These are phyloP conservation scores for Parazoanthus darwini DNA, from an alignment of 92 coral and sea anemone species.

Conservation along the genomic window DNA sequence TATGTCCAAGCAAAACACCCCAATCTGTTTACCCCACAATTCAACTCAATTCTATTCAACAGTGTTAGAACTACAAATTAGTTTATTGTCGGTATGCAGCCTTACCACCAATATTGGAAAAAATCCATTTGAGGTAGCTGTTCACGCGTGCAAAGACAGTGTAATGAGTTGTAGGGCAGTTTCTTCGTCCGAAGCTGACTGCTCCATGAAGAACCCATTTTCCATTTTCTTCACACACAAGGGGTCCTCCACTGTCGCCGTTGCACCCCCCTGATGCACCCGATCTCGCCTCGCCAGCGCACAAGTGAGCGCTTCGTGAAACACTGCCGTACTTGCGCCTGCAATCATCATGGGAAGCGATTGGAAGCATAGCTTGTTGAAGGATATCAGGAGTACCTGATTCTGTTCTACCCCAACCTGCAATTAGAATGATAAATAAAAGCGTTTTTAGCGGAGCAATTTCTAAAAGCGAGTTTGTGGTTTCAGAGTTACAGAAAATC, in stretches of 20 bases:
- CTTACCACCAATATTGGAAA: constrained; percentile 58
- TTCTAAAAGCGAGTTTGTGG: not conserved
- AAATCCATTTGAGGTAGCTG: constrained; percentile 65
- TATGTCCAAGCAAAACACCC: no score
- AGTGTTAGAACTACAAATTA: not conserved
- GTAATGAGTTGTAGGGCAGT: constrained; percentile 72
- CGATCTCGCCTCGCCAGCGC: constrained; percentile 74
- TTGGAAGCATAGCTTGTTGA: constrained; percentile 72
- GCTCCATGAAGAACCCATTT: constrained; percentile 83
- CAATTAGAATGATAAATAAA: not conserved
- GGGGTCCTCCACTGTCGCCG: constrained; percentile 83
- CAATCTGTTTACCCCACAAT: not conserved
- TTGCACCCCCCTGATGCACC: constrained; percentile 81
- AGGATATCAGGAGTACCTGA: constrained; percentile 62
- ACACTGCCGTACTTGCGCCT: constrained; percentile 48
- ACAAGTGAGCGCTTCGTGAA: constrained; percentile 51
- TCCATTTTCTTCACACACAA: constrained; percentile 67
- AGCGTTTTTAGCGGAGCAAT: not conserved
- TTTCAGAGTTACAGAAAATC: no score
- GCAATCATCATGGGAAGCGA: constrained; percentile 53
- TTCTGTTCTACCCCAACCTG: constrained; percentile 76
- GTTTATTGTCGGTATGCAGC: not conserved
- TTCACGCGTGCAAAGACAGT: constrained; percentile 76
- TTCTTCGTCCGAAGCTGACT: constrained; percentile 70
- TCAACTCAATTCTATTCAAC: not conserved